Evolutionary conservation across 2,888 invertebrate species (phyloP), one percentile per base, ranked within the genome.

Genomic region (Drosophila paracracens): DNA sequence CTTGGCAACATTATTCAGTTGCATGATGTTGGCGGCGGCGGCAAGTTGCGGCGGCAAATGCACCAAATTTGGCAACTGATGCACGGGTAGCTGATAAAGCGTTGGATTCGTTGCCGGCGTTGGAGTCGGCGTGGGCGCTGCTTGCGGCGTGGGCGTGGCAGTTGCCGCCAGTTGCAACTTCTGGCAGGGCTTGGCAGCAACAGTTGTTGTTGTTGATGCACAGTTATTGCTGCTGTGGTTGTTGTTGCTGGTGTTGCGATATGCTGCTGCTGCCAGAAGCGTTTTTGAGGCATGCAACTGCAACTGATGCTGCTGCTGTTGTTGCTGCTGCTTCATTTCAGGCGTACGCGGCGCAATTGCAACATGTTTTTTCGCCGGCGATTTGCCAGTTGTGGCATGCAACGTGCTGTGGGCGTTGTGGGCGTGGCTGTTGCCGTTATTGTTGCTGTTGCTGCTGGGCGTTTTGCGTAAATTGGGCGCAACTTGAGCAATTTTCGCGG

Each of bases 11-110:
- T 89, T 78, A 64, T 89, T 91, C 53, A 92, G 74, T 33, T 92
- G 92, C 92, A 91, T 95, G 7, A 92, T 94, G 54, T 92, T 92
- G 68, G 94, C 94, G 29, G 92, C 92, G 92, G 91, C 88, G 7
- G 95, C 93, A 92, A 95, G 94, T 67, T 95, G 91, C 88, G 95
- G 95, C 67, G 95, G 95, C 93, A 95, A 94, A 93, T 95, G 95
- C 79, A 95, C 94, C 71, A 95, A 93, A 93, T 95, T 95, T 81
- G 95, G 95, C 91, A 95, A 92, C 90, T 95, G 56, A 56, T 56
- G 94, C 53, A 95, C 93, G 2, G 95, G 95, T 91, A 95, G 94
- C 76, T 95, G 94, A 88, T 94, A 95, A 16, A 93, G 91, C 92
- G 95, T 73, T 4, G 91, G 82, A 50, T 79, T 90, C 25, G 89